A percentile compares a stretch with the other conserved stretches of the same genome.
phyloP scores from a whole-genome alignment of 2,888 invertebrate species.

The Chrysomela aeneicollis region DNA sequence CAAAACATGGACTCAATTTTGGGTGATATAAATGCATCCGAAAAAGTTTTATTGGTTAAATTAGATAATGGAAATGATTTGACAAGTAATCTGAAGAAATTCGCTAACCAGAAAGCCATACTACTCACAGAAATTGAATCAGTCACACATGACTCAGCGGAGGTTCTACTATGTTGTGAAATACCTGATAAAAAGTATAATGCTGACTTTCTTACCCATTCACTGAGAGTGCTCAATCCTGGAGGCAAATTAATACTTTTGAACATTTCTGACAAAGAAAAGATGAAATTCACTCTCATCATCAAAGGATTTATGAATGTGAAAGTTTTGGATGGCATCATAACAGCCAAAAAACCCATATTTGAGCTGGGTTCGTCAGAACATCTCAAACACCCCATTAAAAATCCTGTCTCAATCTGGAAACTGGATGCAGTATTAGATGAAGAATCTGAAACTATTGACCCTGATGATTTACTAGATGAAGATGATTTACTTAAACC shows the following conservation, averaged over 20 bases:
- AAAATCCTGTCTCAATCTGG: slow-evolving; percentile 70
- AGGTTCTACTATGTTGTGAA: slow-evolving; percentile 25
- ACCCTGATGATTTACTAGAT: slow-evolving; percentile 88
- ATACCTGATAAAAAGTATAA: slow-evolving; percentile 8
- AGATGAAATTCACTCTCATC: slow-evolving; percentile 53
- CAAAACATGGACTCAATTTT: slow-evolving; percentile 13
- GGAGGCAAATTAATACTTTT: slow-evolving; percentile 47
- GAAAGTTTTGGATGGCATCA: slow-evolving; percentile 38
- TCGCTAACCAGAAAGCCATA: not conserved
- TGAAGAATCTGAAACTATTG: slow-evolving; percentile 78
- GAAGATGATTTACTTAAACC: slow-evolving; percentile 91
- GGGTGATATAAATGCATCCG: not conserved
- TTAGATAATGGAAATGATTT: not conserved
- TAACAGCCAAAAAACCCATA: slow-evolving; percentile 70
- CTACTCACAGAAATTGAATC: not conserved
- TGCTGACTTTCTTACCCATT: slow-evolving; percentile 1
- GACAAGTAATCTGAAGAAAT: not conserved
- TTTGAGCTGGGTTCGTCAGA: slow-evolving; percentile 76
- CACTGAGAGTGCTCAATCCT: slow-evolving; percentile 44
- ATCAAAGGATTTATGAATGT: slow-evolving; percentile 55
- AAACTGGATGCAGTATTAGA: slow-evolving; percentile 78
- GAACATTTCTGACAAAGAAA: slow-evolving; percentile 35
- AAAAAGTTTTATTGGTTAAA: not conserved
- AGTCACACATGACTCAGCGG: slow-evolving; percentile 17
- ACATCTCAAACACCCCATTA: slow-evolving; percentile 62